Evolutionary conservation across 1,140 invertebrate species (phyloP).

Genomic region (Procambarus virginalis): DNA sequence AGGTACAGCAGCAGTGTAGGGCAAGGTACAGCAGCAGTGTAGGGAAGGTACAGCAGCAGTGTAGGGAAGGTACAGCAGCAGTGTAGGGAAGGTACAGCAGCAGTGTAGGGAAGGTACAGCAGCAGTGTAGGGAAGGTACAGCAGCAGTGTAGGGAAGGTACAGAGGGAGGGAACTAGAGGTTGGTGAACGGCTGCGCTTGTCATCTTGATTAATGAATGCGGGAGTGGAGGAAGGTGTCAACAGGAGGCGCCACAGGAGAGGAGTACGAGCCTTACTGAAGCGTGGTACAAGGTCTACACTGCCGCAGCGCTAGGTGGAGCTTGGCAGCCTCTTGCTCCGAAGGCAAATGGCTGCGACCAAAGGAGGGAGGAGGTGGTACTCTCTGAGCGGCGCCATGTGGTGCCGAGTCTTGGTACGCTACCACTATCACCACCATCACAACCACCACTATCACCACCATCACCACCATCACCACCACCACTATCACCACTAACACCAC

Average conservation of each 20-base stretch:
- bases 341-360: constrained; percentile 11
- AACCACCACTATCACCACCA: background rate
- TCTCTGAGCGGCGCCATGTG: constrained; percentile 20
- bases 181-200: constrained; percentile 34
- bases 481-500: background rate
- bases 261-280: constrained; percentile 9
- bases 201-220: constrained; percentile 47
- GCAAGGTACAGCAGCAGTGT: too few relatives aligned
- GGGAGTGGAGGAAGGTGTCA: constrained; percentile 27
- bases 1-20: too few relatives aligned
- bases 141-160: too few relatives aligned
- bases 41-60: too few relatives aligned
- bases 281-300: background rate
- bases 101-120: too few relatives aligned
- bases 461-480: background rate
- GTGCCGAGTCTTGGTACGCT: background rate
- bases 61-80: too few relatives aligned
- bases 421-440: background rate
- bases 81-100: too few relatives aligned
- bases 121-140: too few relatives aligned
- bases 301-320: background rate
- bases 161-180: background rate
- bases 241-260: background rate
- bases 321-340: constrained; percentile 4
- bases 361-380: background rate